phyloP scores from a whole-genome alignment of 2,888 invertebrate species.

The Cinara cedri region DNA sequence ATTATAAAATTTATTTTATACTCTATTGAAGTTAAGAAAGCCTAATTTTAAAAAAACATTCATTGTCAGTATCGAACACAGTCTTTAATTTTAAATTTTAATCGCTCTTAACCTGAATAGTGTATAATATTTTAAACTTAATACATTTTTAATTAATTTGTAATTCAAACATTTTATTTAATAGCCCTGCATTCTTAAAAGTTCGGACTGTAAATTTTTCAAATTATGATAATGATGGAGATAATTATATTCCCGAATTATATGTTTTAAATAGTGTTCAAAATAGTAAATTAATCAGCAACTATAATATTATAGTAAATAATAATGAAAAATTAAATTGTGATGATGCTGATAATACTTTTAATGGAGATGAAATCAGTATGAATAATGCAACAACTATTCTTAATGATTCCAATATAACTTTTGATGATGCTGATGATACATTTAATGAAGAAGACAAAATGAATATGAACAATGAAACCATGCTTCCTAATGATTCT shows the following conservation, averaged over 20 bases:
- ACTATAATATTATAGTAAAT: constrained; percentile 1
- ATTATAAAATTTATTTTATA: no score
- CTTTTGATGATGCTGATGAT: constrained; percentile 4
- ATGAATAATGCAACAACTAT: background rate
- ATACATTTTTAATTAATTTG: background rate
- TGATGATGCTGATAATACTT: constrained; percentile 9
- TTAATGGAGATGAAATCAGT: background rate
- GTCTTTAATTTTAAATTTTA: no score
- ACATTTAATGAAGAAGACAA: background rate
- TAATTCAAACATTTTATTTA: constrained; percentile 6
- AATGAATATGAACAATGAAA: background rate
- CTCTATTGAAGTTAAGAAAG: no score
- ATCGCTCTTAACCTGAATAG: no score
- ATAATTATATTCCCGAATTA: constrained; percentile 38
- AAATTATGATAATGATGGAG: constrained; percentile 32
- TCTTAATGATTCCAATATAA: background rate
- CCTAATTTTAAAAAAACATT: no score
- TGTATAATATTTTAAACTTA: background rate
- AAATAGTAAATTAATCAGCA: background rate
- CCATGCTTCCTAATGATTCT: background rate
- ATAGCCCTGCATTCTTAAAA: constrained; percentile 24
- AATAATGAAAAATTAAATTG: constrained; percentile 1
- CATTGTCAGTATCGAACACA: no score
- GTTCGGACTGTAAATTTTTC: constrained; percentile 42
- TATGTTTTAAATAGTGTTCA: constrained; percentile 30